phyloP scores from a whole-genome alignment of 2,113 vertebrate species.

The Pyrgilauda ruficollis region DNA sequence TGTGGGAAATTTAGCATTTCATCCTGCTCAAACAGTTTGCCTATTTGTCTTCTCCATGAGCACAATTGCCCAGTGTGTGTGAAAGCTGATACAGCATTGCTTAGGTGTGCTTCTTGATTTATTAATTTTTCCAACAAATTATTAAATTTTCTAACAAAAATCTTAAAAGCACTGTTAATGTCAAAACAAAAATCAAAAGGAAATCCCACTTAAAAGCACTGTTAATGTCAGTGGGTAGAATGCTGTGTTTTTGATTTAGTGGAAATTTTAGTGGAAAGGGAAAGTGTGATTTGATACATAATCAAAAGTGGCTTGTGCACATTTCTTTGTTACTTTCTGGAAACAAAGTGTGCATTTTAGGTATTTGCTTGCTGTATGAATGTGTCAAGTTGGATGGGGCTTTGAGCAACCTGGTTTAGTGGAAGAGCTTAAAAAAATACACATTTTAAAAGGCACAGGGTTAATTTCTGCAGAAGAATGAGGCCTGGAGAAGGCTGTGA shows the following conservation, averaged over 20 bases:
- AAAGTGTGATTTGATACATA: background rate
- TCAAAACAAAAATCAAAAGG: too few species aligned
- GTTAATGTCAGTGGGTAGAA: too few species aligned
- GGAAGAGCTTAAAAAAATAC: background rate
- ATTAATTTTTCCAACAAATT: background rate
- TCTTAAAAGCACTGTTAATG: too few species aligned
- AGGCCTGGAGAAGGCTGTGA: background rate
- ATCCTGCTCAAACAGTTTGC: background rate
- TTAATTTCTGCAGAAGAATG: background rate
- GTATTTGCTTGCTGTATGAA: background rate
- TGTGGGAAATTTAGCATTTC: background rate
- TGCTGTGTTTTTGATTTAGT: background rate
- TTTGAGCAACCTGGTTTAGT: background rate
- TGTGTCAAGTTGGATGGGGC: background rate
- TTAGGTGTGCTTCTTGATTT: background rate
- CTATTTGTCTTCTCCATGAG: background rate
- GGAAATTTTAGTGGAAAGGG: background rate
- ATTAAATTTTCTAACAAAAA: too few species aligned
- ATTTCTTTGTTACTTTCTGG: background rate
- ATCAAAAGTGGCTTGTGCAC: background rate
- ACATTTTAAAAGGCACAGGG: fast-evolving
- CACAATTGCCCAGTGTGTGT: background rate
- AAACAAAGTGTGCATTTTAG: background rate
- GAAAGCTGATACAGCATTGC: background rate
- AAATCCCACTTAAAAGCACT: too few species aligned